Base-by-base conservation (phyloP, 2,797 vertebrate species). In the Sebastes trivittatus region DNA sequence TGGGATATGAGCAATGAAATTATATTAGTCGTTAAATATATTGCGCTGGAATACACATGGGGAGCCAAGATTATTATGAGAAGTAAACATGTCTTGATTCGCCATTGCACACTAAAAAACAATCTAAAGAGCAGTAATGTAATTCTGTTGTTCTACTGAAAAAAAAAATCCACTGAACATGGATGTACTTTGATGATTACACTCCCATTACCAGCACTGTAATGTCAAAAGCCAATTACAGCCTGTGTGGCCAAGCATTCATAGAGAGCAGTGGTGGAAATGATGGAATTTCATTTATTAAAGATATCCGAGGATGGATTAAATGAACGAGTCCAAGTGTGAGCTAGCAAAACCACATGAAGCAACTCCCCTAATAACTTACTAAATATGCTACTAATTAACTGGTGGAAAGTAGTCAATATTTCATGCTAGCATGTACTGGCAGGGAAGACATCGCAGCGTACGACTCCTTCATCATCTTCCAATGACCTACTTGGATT, bases 401-500 rank as follows among this genome's bases (percentile, higher is more conserved):
- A 71, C 59, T 66, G 61, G 71, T 69, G 74, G 59, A 78, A 78
- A 79, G 62, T 61, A 86, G 76, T 92, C 87, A 88, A 82, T 91
- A 87, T 90, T 80, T 87, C 46, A 74, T 86, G 64, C 62, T 73
- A 66, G 38, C 64, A 66, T 75, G 60, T 60, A 85, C 72, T 83
- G 74, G 74, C 82, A 89, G 62, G 54, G 22, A 78, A 83, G 59
- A 42, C 60, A 34, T 76, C 80, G 72, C 62, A 66, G 65, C 67
- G 54, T 42, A 63, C 55, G 62, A 81, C 73, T 90, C 79, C 79
- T 83, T 88, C 75, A 90, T 88, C 69, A 58, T 90, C 86, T 90
- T 89, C 84, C 87, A 87, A 54, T 95, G 93, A 94, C 95, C 93
- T 93, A 94, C 89, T 94, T 95, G 87, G 85, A 81, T 88, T 93